Evolutionary conservation across 2,113 vertebrate genomes (phyloP), one percentile per base, ranked within the genome.

Genomic region (Seriola quinqueradiata): DNA sequence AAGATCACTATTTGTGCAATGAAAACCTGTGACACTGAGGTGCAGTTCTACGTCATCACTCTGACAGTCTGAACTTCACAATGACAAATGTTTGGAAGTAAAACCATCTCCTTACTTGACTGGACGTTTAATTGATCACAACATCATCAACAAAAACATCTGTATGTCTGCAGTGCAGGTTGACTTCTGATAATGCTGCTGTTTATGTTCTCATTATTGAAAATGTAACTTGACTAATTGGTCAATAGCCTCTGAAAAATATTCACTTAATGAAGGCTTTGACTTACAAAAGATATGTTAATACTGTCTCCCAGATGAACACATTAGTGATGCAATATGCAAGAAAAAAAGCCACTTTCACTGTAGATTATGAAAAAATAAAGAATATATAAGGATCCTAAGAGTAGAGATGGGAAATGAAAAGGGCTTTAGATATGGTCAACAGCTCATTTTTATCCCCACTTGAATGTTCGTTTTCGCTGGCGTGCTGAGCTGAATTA

Each of bases 401-500:
- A 44, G 63, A 64, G 74, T 9, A 76, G 38, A 66, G 8, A 48
- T 58, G 11, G 14, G 16, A 17, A 73, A 61, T 32, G 46, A 71
- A 75, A 63, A 19, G 42, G n/a, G 40, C 25, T 70, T 79, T 58
- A 54, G 44, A 76, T 52, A 9, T 11, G 32, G 46, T 59, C 74
- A 75, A 4, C 59, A 54, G 61, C 34, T 69, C 17, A 23, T 79
- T 61, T 68, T 63, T 65, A 67, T 76, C 63, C 38, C 57, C 28
- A 10, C 66, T 54, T 42, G 25, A 68, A 65, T 23, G 14, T n/a
- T 76, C 57, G 8, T 11, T 68, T 48, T 0, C 0, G 38, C 59
- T 80, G 67, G 1, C 10, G 11, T 77, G 54, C 75, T 21, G 25
- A 50, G 65, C 42, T 80, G 69, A 78, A 78, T 82, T 71, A 75